Base-by-base conservation (phyloP, 2,113 vertebrate species). In the Hystrix brachyura region DNA sequence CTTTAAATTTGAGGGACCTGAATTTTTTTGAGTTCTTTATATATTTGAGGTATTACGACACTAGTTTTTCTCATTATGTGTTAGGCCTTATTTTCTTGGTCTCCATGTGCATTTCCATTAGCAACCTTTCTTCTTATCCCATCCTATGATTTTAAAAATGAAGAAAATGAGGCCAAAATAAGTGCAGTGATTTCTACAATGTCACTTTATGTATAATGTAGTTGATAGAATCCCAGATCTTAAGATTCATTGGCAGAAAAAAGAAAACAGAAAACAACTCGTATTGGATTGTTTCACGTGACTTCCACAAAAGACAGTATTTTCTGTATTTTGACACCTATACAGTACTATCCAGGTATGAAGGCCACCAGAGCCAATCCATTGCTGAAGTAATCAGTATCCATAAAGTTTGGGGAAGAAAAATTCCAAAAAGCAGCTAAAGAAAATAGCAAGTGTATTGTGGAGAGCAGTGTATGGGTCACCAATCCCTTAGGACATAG, bases 261-360 rank as follows among this genome's bases (percentile, higher is more conserved):
- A 55, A 48, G 38, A 23, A 25, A 34, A 51, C 5, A 38, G 38
- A 38, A 38, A 38, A 38, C 60, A 78, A 18, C 10, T 23, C 29
- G 32, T 55, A 60, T 89, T 55, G 6, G 18, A 80, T 32, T 17
- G 1, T 67, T 34, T 71, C 15, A 8, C 57, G 2, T 46, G 27
- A 80, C 19, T 90, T 87, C 38, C 67, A 90, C 60, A 5, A 64
- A 62, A 90, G 53, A 1, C 11, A 55, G 46, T 65, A 15, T 23
- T 64, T 91, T 72, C 17, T 84, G 8, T 18, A 43, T 32, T 60
- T 83, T 71, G 17, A 6, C 3, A 21, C 51, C 23, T 34, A 32
- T 15, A 67, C 27, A 11, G 1, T 15, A 12, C 4, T 5, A 65
- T 5, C n/a, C 19, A 19, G 34, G 7, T 8, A 1, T 65, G 8